Base-by-base conservation (phyloP, 2,888 invertebrate species). In the Polyploca ridens region DNA sequence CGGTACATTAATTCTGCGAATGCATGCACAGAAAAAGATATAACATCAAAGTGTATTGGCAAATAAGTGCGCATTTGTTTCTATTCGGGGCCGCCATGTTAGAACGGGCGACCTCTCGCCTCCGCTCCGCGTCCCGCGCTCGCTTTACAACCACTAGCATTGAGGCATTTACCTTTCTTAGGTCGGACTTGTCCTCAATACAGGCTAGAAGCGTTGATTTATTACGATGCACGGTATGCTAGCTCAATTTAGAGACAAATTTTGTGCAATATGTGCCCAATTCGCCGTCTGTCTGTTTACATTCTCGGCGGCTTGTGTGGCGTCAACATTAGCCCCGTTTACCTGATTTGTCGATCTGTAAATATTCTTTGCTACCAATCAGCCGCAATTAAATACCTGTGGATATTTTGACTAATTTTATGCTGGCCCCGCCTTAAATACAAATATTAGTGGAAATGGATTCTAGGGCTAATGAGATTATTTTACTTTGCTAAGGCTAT, bases 141-240 rank as follows among this genome's bases (percentile, higher is more conserved):
- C 84, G 82, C 79, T 77, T 74, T 82, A 82, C 83, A 78, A 78
- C 27, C 41, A 60, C 86, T 86, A 90, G 86, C 90, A 90, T 91
- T 91, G 90, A 91, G 83, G 90, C 88, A 90, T 91, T 91, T 92
- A 91, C 92, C 92, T 92, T 92, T 92, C 92, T 90, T 91, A 91
- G 92, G 89, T 90, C 87, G 85, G 85, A 85, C 86, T 87, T 93
- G 93, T 92, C 91, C 93, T 91, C 92, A 92, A 90, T 92, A 88
- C 87, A 77, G 76, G 71, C 85, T 89, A 84, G 87, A 89, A 86
- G 86, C 88, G 86, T 88, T 90, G 89, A 91, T 91, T 91, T 90
- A 91, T 90, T 86, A 84, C 86, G 87, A 90, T 89, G 87, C 85
- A 87, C 81, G 86, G 87, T 88, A 89, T 90, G 88, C 82, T 71